Base-by-base conservation (phyloP, 2,888 invertebrate genomes). In the Tryphoninae sp. region DNA sequence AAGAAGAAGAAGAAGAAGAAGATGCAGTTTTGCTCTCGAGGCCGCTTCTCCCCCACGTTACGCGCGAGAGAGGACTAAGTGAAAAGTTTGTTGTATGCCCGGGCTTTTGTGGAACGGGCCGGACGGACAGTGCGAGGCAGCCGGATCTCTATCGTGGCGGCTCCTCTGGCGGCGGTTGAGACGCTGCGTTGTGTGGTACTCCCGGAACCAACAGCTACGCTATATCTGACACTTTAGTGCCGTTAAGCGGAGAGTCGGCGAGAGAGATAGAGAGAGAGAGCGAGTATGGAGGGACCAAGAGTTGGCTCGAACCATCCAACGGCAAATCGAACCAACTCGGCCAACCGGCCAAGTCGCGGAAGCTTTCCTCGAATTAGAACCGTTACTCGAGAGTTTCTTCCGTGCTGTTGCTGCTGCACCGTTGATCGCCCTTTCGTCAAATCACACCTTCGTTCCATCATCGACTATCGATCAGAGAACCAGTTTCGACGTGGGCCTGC, bases 21-120 rank as follows among this genome's bases (percentile, higher is more conserved):
- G 55, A 1, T 55, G 55, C 55, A 55, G 19, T 19, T 55, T 55
- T 55, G 19, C 55, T 55, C 19, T 45, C 45, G 13, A 45, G 13
- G 45, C 45, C 19, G 16, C 16, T 19, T 55, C 55, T 55, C 55
- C 19, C 53, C 16, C 55, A 16, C 55, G 8, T 8, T 55, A 13
- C 9, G 45, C 11, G 45, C 11, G 59, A 49, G 58, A 64, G 73
- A 62, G 77, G 81, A 75, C 76, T 85, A 84, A 86, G 84, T 86
- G 86, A 84, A 86, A 84, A 86, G 84, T 84, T 86, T 78, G 80
- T 80, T 83, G 79, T 79, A 82, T 77, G 73, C 78, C 83, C 76
- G 78, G 72, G 61, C 61, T 19, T n/a, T 53, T 69, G 55, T 16
- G 16, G 16, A 22, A 55, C 19, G 55, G 55, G 13, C 13, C 11